Evolutionary conservation across 2,888 invertebrate genomes (phyloP), one percentile per base, ranked within the genome.

Genomic region (Amphipyra tragopoginis): DNA sequence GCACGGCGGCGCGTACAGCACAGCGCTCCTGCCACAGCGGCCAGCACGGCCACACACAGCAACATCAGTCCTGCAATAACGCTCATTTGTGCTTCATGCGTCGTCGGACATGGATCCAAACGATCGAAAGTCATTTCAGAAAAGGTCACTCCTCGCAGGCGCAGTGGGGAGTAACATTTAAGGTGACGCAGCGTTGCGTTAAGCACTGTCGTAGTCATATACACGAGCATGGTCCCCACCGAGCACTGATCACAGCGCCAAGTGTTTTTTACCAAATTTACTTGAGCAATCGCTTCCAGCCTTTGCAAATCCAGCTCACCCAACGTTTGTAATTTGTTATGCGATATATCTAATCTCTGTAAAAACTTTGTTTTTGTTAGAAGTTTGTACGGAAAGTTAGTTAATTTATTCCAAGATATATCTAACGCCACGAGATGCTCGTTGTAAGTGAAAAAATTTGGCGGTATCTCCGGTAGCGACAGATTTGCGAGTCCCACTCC

Each of bases 341-440:
- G 93, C n/a, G 97, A 97, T 77, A 97, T 88, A 89, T 98, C 97
- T 71, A 98, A 89, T 78, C 95, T 95, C 85, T 96, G 93, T 49
- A 97, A 87, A 84, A 95, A 94, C 80, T 93, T 94, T 0, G 96
- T 95, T 59, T 96, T 95, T 2, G 93, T 89, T 0, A 97, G 86
- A 48, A 96, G 88, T 77, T 96, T 95, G 36, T 92, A 92, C 9
- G 95, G 96, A 75, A 97, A 93, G 50, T 90, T 93, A 0, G 90
- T 92, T 59, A 98, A 93, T 84, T 96, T 95, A 90, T 97, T 98
- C 83, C 96, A 96, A 36, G 97, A 97, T 79, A 98, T 90, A 91
- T 97, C 97, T 69, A 98, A 92, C 65, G 95, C 95, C 58, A 95
- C 94, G 65, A 98, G 88, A 74, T 96, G 95, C 38, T 95, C 95